Evolutionary conservation across 2,888 invertebrate genomes (phyloP), one percentile per base, ranked within the genome.

Genomic region (Orthosia gracilis): DNA sequence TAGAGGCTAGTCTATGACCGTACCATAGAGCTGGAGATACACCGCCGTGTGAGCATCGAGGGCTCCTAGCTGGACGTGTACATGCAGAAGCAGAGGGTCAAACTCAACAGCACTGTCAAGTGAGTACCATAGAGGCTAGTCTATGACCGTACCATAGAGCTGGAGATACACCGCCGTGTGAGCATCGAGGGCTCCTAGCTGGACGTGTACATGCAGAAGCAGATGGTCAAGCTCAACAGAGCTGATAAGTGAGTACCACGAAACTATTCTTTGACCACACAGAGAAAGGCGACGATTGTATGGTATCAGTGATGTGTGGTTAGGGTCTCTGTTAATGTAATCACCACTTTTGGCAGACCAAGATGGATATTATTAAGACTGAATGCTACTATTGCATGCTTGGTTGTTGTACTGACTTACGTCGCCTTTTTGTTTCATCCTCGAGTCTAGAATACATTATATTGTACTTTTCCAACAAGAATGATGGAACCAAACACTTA

Each of bases 71-170:
- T 49, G 18, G 49, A 49, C 15, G 5, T 13, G 15, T 49, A 49
- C 49, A 49, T 49, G 17, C 17, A 17, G 49, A 17, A 17, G 49
- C 49, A 49, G 49, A 17, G 15, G 17, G 49, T 86, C 26, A 94
- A 93, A 1, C 17, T 91, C 63, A 93, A 88, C 21, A 93, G 87
- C 18, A 88, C 91, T 18, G 87, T 94, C 75, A 95, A 95, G 95
- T 95, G 63, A 89, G 92, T 87, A 21, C 45, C 45, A 26, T 26
- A 23, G 23, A 55, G 5, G 17, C 50, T 18, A 50, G 50, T 50
- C 1, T 18, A 18, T 50, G 31, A 31, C 7, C 31, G 23, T 57
- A 49, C 40, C 18, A 4, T 31, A 31, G 26, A 18, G 55, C 7
- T 15, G 55, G 23, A 15, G 15, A 55, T 55, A 2, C 23, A 23